phyloP scores from a whole-genome alignment of 2,797 vertebrate genomes.

The Lepilemur ruficaudatus region DNA sequence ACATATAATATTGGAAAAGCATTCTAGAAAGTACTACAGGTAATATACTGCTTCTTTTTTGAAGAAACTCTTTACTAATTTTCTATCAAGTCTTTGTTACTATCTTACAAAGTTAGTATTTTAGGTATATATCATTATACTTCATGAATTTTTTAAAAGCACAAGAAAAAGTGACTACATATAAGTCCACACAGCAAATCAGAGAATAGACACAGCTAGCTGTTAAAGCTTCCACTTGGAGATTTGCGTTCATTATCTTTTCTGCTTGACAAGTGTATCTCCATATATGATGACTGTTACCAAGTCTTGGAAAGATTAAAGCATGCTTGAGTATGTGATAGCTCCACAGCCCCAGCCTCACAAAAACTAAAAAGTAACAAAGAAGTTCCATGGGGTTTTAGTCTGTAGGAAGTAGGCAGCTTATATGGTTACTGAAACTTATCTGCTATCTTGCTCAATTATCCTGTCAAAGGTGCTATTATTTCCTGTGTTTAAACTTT shows the following conservation, averaged over 20 bases:
- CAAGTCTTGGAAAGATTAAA: slow-evolving; percentile 3
- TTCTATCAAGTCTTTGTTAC: background rate
- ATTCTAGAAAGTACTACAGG: background rate
- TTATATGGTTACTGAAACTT: background rate
- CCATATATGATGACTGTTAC: background rate
- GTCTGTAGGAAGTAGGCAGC: background rate
- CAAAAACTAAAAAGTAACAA: background rate
- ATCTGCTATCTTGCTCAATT: background rate
- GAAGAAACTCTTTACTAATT: background rate
- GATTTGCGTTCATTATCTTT: background rate
- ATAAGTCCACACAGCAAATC: background rate
- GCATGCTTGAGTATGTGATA: background rate
- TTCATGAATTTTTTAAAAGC: background rate
- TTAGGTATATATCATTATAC: background rate
- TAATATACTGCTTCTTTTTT: background rate
- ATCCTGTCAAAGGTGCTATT: background rate
- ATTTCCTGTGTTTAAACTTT: background rate
- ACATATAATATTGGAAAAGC: background rate
- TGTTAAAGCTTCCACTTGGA: background rate
- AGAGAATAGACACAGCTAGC: background rate
- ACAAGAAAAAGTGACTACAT: background rate
- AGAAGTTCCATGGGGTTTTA: background rate
- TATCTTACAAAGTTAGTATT: background rate
- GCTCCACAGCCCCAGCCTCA: background rate
- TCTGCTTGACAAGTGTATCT: background rate